Conservation (phyloP, 2,797 vertebrate genomes). For the Brotula barbata region DNA sequence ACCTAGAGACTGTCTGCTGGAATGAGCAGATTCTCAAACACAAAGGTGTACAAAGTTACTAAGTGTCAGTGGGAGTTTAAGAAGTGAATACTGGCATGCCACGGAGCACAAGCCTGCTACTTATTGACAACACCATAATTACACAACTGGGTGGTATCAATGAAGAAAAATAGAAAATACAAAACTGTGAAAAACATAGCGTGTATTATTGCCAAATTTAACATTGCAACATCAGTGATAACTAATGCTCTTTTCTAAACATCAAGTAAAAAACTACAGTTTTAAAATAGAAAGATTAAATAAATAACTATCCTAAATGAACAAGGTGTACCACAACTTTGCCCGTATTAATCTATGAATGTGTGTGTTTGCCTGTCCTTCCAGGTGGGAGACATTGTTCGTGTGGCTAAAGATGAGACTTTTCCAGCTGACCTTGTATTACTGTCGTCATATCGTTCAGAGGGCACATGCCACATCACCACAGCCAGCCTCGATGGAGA, state of each 20-base stretch:
- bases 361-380: conserved; percentile 3
- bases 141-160: background rate
- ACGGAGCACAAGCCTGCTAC: background rate
- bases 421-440: conserved; percentile 95
- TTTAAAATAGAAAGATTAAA: too few species aligned
- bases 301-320: too few species aligned
- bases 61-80: background rate
- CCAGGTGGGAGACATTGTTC: conserved; percentile 98
- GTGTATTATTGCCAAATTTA: conserved; percentile 1
- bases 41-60: background rate
- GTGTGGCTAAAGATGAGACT: conserved; percentile 99
- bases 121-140: background rate
- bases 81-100: background rate
- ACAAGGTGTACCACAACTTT: too few species aligned
- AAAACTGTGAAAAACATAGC: too few species aligned
- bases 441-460: conserved; percentile 89
- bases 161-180: background rate
- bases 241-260: background rate
- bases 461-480: conserved; percentile 96
- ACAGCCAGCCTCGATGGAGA: conserved; percentile 97
- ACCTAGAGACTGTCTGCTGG: background rate
- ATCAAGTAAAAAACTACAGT: too few species aligned
- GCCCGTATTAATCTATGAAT: too few species aligned
- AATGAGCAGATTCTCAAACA: background rate
- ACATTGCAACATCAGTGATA: background rate